phyloP scores from a whole-genome alignment of 2,113 vertebrate species.

The Tragelaphus strepsiceros region DNA sequence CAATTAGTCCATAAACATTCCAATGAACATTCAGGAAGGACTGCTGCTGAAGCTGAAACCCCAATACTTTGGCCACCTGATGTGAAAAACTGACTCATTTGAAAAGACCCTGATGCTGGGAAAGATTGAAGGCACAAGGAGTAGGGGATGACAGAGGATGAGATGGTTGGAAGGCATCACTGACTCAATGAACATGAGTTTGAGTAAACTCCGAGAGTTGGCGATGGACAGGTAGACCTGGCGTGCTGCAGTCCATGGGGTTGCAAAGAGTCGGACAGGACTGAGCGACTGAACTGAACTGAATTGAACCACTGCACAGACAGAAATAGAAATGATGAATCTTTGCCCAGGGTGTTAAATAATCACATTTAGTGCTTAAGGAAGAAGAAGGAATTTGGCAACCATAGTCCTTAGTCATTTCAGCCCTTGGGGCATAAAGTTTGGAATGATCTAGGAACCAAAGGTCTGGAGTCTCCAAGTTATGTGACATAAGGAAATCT shows the following conservation, averaged over 20 bases:
- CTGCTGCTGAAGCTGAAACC: background rate
- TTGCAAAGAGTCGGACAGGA: background rate
- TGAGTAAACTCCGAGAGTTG: background rate
- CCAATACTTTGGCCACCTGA: background rate
- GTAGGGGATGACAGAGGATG: background rate
- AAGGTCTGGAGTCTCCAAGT: background rate
- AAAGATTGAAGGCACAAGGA: background rate
- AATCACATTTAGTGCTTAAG: background rate
- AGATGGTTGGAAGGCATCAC: background rate
- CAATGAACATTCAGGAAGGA: background rate
- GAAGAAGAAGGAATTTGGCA: background rate
- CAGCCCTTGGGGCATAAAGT: background rate
- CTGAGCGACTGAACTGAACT: background rate
- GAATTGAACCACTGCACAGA: background rate
- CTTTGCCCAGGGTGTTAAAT: background rate
- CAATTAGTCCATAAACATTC: background rate
- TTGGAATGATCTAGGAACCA: conserved; percentile 17
- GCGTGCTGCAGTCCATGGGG: background rate
- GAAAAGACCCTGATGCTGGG: background rate
- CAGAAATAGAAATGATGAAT: background rate
- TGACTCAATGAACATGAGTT: background rate
- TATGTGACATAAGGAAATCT: background rate
- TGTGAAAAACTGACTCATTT: background rate
- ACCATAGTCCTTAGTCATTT: background rate
- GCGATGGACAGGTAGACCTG: background rate